Base-by-base conservation (phyloP, 2,888 invertebrate species). In the Tachina fera region DNA sequence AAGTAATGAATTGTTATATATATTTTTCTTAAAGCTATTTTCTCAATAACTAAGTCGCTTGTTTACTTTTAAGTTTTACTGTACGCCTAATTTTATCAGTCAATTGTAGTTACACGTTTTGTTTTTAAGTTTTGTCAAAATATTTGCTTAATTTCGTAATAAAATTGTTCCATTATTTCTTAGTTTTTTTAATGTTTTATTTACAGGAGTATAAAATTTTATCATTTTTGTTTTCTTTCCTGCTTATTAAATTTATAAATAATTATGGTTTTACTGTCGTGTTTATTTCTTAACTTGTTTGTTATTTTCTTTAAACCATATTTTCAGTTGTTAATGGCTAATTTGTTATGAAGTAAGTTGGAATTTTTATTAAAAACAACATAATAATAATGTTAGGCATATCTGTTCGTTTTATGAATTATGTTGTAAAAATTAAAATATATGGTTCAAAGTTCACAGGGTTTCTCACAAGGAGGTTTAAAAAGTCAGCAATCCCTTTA, bases 81-180 rank as follows among this genome's bases (percentile, higher is more conserved):
- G 31, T 31, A 16, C 5, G 14, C 13, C 58, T 39, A 39, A 0
- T 22, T 56, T 56, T 39, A 31, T 13, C 13, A 58, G 10, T 58
- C 6, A 1, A 58, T 14, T 58, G 43, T n/a, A 16, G 31, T 31
- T 31, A 31, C 31, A 31, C 31, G 31, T 31, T 31, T 51, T 47
- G 1, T n/a, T 14, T 45, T 13, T 72, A 39, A 72, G 47, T 60
- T 72, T 60, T 60, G 3, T 47, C 11, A 22, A 16, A 22, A 16
- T 60, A 60, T 72, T 60, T 71, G 22, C 31, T 58, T 71, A 31
- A 56, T 45, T 58, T 58, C 39, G 39, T 68, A 68, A 58, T 3
- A 19, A 56, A 70, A 51, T 58, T 71, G 19, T 41, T 13, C 9
- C 8, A n/a, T 31, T 39, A 31, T 9, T 39, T 49, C 9, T 22